Base-by-base conservation (phyloP, 2,888 invertebrate species). In the Platynereis dumerilii region DNA sequence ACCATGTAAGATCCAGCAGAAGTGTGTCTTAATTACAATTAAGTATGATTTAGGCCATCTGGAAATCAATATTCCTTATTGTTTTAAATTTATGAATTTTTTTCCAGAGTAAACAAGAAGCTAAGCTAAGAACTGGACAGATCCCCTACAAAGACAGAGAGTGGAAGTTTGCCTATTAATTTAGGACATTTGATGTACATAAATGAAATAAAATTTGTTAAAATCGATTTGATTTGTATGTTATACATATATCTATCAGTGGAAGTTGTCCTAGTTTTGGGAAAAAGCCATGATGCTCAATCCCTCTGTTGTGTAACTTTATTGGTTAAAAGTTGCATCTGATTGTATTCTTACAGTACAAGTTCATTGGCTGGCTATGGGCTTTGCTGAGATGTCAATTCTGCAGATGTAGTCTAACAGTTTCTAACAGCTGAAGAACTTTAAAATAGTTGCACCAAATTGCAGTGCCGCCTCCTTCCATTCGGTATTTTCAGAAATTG, bases 91-190 rank as follows among this genome's bases (percentile, higher is more conserved):
- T n/a, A n/a, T n/a, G n/a, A n/a, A n/a, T n/a, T n/a, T n/a, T n/a
- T n/a, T 70, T 72, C 10, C 74, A 76, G 76, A 60, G 55, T 26
- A 58, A 60, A 15, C 56, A 68, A 26, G 77, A 76, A 45, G 62
- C 64, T 34, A 60, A 63, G 24, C 73, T 65, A 53, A 65, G 77
- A 48, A 69, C 65, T 27, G 77, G 77, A 44, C 65, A 74, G 55
- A 66, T 77, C 26, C 66, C 71, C 12, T 75, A 75, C 70, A 75
- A 74, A 61, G 76, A 77, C 58, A 69, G 77, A 53, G 17, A 58
- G 1, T 75, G 69, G 69, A 74, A 75, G 56, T 72, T 71, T 62
- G 67, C 74, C 60, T 74, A 67, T 56, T 42, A 26, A 64, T 29
- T 48, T 22, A n/a, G n/a, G n/a, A n/a, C 2, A 39, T 22, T 34